Base-by-base conservation (phyloP, 2,113 vertebrate genomes). In the Antigone vipio region DNA sequence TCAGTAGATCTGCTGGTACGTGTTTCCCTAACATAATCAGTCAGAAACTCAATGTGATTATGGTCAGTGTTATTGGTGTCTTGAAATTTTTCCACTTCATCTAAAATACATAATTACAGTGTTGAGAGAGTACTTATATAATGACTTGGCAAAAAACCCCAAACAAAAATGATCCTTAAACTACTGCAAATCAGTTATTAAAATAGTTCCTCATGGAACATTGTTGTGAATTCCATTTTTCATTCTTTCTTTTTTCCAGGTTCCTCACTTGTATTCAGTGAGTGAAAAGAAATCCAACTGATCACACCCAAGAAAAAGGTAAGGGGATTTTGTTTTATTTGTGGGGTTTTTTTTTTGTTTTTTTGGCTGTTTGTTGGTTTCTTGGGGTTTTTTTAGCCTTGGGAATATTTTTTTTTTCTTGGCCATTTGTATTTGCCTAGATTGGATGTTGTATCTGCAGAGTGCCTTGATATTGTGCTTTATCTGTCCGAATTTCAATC, bases 141-240 rank as follows among this genome's bases (percentile, higher is more conserved):
- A 76, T 7, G 45, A 56, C 24, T 42, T 42, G 32, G 32, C 2
- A 15, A 34, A 53, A 76, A 34, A 2, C 0, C 0, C 3, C 10
- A 47, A 34, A 63, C 5, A 76, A 80, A 78, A 16, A 1, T 2
- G 22, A 18, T 83, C 18, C 8, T 69, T 73, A 12, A 83, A 59
- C 19, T 58, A 16, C 29, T 30, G 16, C n/a, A 79, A 9, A 68
- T 49, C 19, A 30, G 15, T 71, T 68, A 12, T 75, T 69, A 62
- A 1, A 35, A 1, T n/a, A 75, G 17, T 35, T 86, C 3, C 9
- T 8, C 3, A 3, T 62, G 32, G 47, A 75, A 53, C 0, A 0
- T 49, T 35, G 32, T 20, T 83, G 19, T 53, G 26, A 85, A 58
- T 92, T 82, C 45, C 45, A 3, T 8, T 53, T 76, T 72, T 90